Percentiles rank a stretch among this genome's conserved stretches.
These are phyloP conservation scores for Centropyge bicolor DNA, from an alignment of 2,797 vertebrate genomes.

Conservation along the genomic window DNA sequence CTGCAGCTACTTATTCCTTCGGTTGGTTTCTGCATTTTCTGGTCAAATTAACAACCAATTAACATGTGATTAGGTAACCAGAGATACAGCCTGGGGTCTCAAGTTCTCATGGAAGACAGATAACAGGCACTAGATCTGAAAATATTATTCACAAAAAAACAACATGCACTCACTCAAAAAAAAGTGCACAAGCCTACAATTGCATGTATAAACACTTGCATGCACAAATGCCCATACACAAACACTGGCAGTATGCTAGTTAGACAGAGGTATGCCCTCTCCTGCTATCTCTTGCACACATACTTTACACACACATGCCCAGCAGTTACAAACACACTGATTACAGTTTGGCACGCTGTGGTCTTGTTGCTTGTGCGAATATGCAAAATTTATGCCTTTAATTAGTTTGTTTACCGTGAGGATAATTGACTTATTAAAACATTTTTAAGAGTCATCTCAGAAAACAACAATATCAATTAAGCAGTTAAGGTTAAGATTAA, in stretches of 20 bases:
- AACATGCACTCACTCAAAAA: not conserved
- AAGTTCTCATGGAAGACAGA: not conserved
- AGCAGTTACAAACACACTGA: conserved; percentile 27
- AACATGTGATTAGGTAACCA: not conserved
- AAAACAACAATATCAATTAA: conserved; percentile 41
- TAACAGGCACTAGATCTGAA: not conserved
- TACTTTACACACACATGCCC: not conserved
- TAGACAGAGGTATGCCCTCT: conserved; percentile 10
- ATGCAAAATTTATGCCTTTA: conserved; percentile 23
- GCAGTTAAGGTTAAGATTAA: conserved; percentile 29
- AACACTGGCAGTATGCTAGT: not conserved
- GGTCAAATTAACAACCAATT: not conserved
- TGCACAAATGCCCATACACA: not conserved
- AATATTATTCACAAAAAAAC: not conserved
- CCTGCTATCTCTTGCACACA: conserved; percentile 15
- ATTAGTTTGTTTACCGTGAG: conserved; percentile 40
- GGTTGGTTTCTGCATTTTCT: conserved; percentile 19
- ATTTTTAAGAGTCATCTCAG: conserved; percentile 15
- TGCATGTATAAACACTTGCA: not conserved
- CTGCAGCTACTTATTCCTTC: not conserved
- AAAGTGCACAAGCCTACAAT: conserved; percentile 3
- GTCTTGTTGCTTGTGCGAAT: conserved; percentile 30
- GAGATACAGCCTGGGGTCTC: not conserved
- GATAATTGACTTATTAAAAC: conserved; percentile 30
- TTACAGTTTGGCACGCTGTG: conserved; percentile 41